These are phyloP conservation scores for Phortica magna DNA, from an alignment of 2,888 invertebrate genomes.

Conservation along the genomic window DNA sequence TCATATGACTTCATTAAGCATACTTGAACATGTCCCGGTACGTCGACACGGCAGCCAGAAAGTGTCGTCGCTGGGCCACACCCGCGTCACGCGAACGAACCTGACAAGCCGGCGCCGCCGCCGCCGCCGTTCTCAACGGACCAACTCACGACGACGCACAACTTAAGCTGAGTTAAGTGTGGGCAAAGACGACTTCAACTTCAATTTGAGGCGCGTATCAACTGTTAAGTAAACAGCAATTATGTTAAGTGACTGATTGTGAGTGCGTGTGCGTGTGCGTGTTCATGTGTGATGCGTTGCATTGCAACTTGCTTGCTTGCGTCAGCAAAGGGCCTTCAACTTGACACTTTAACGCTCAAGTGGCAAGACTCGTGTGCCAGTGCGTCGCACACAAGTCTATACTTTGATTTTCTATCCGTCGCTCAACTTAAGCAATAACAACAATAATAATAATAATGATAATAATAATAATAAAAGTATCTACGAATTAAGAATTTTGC, in stretches of 20 bases:
- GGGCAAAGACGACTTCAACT: not conserved
- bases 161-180: conserved; percentile 26
- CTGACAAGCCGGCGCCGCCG: not conserved
- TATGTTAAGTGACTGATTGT: conserved; percentile 29
- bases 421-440: not conserved
- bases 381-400: not conserved
- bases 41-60: conserved; percentile 44
- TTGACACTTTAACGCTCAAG: conserved; percentile 58
- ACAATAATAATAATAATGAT: not conserved
- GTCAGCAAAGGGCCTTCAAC: conserved; percentile 60
- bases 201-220: not conserved
- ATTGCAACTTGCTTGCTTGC: not conserved
- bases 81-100: conserved; percentile 48
- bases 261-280: not conserved
- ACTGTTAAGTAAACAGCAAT: conserved; percentile 25
- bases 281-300: not conserved
- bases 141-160: not conserved
- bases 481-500: not conserved
- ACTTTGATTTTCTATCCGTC: not conserved
- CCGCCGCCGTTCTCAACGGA: not conserved
- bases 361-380: conserved; percentile 57
- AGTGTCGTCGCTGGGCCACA: conserved; percentile 57
- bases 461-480: not conserved
- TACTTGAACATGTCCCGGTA: conserved; percentile 50
- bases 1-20: conserved; percentile 61